phyloP scores from a whole-genome alignment of 2,888 invertebrate genomes.

The Rhagonycha fulva region DNA sequence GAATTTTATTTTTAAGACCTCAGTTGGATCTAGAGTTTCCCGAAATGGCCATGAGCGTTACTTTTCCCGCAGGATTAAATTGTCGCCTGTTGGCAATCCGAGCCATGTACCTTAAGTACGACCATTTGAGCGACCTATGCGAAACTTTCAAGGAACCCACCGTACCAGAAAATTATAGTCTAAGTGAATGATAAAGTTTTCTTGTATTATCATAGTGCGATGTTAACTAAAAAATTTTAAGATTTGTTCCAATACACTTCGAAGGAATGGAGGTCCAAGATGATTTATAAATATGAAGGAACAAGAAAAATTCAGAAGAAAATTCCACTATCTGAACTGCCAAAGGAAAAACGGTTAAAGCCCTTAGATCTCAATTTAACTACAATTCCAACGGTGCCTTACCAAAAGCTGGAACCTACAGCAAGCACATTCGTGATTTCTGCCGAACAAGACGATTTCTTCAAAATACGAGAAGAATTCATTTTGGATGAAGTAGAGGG shows the following conservation, averaged over 20 bases:
- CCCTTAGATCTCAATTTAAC: conserved; percentile 31
- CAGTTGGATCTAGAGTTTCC: conserved; percentile 57
- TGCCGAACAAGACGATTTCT: conserved; percentile 29
- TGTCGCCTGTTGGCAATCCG: conserved; percentile 56
- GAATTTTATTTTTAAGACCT: conserved; percentile 39
- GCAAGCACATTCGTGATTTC: conserved; percentile 40
- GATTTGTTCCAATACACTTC: conserved; percentile 41
- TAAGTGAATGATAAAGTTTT: conserved; percentile 21
- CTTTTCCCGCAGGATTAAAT: conserved; percentile 54
- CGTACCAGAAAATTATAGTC: conserved; percentile 20
- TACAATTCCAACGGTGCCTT: conserved; percentile 47
- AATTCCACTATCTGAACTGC: background rate
- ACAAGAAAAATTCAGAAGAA: conserved; percentile 32
- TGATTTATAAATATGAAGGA: conserved; percentile 45
- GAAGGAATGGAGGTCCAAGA: conserved; percentile 46
- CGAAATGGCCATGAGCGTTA: conserved; percentile 53
- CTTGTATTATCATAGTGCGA: background rate
- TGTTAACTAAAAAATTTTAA: conserved; percentile 13
- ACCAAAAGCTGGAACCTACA: conserved; percentile 45
- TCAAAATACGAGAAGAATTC: conserved; percentile 50
- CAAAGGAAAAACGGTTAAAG: conserved; percentile 27
- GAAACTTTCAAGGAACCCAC: conserved; percentile 37
- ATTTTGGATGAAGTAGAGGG: conserved; percentile 56
- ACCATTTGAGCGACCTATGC: conserved; percentile 60
- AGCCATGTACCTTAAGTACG: conserved; percentile 59